Evolutionary conservation across 2,888 invertebrate genomes (phyloP), one percentile per base, ranked within the genome.

Genomic region (Rhodophaea formosa): DNA sequence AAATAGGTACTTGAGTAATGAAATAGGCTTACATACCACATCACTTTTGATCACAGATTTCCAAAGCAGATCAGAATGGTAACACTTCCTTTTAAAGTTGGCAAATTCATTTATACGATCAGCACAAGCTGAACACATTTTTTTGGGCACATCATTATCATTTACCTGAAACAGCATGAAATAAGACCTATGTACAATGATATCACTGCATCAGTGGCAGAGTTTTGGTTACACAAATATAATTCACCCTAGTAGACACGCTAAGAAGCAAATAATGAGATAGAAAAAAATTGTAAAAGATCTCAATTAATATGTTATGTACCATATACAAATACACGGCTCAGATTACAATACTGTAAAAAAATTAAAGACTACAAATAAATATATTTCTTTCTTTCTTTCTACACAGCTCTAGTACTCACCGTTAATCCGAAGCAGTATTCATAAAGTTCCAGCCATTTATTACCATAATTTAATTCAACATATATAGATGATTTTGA

Each of bases 391-490:
- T n/a, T n/a, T n/a, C n/a, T n/a, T n/a, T n/a, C n/a, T n/a, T n/a
- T n/a, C n/a, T n/a, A n/a, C n/a, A n/a, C n/a, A n/a, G n/a, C n/a
- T 39, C 2, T 5, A 12, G 39, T 12, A 51, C 51, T 51, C 14
- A 51, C 51, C 2, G 51, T 51, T 17, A 51, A 17, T 10, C 51
- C 51, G 35, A 17, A 35, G 12, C 51, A 51, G 16, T 51, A 51
- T n/a, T 51, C 51, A 51, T 39, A 51, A 12, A 12, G 17, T 32
- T 51, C 51, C 51, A 51, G n/a, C 51, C 51, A 51, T 6, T 15
- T 17, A 17, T 12, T 39, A 51, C 51, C 51, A 35, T 12, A 1
- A 16, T 51, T 3, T 17, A 51, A 35, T 35, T 35, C 10, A 35
- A 51, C 8, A 17, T 8, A 30, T 2, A 35, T 17, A 7, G 51